Base-by-base conservation (phyloP, 2,888 invertebrate species). In the Cephalotes varians region DNA sequence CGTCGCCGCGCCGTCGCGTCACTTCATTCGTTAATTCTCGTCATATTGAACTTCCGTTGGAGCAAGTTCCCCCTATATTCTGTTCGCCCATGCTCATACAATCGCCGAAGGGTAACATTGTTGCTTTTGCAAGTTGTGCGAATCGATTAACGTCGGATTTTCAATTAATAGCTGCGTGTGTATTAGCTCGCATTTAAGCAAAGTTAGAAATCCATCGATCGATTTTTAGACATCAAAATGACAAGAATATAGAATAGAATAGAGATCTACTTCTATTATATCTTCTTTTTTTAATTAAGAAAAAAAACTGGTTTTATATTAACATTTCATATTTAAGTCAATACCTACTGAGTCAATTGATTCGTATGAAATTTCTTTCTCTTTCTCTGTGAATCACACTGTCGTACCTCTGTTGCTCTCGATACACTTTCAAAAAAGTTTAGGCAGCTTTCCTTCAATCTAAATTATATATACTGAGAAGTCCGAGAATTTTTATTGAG, bases 1-100 rank as follows among this genome's bases (percentile, higher is more conserved):
- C 54, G 51, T 71, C n/a, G 56, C 34, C n/a, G 34, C 47, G 49
- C 56, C 51, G 34, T 71, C 25, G 15, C 51, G 12, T 49, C 40
- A 47, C 58, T 25, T 58, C 47, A 31, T 25, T 73, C 67, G 73
- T 77, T 82, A 65, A 81, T 84, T 84, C 71, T 60, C 18, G 83
- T 72, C 58, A 83, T 81, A 74, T 86, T 69, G 72, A 67, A 81
- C 58, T 86, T 83, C 74, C 74, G 18, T 40, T 25, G 40, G 28
- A 81, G 64, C 60, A 25, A 40, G 28, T 62, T 34, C 18, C n/a
- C 21, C 47, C 56, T 21, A 15, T 40, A 40, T 83, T 21, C 47
- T 21, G 69, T 86, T 84, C 65, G 71, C 72, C 72, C 5, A 34
- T 62, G 69, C 28, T 65, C 40, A 25, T 56, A 51, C 34, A 10